Conservation (phyloP, 2,797 vertebrate genomes). For the Eutrigla gurnardus region DNA sequence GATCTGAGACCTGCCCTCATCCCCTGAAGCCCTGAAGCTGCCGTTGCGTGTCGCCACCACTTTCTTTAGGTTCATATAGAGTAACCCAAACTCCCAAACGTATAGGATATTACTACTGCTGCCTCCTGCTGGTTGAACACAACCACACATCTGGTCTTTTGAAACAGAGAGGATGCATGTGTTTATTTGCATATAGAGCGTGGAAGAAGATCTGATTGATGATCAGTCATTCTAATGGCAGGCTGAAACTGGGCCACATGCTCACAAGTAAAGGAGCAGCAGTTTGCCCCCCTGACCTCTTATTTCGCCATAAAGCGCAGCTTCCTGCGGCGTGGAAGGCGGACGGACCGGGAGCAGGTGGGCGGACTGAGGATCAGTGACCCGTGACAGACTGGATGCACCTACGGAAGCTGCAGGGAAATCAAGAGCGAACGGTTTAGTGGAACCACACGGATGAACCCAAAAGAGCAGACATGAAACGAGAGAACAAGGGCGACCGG, state of each 20-base stretch:
- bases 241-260: not conserved
- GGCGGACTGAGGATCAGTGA: conserved; percentile 43
- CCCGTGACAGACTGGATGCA: conserved; percentile 40
- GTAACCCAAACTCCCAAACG: no score
- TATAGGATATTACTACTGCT: not conserved
- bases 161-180: not conserved
- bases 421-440: conserved; percentile 24
- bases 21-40: no score
- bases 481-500: not conserved
- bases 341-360: conserved; percentile 49
- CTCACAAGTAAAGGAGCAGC: not conserved
- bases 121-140: not conserved
- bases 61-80: no score
- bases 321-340: conserved; percentile 38
- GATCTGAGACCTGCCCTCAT: no score
- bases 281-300: conserved; percentile 36
- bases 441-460: conserved; percentile 9
- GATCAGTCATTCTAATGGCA: no score
- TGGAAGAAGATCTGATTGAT: no score
- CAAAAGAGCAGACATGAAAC: conserved; percentile 30
- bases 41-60: no score
- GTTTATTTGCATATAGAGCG: no score
- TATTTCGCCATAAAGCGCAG: conserved; percentile 37
- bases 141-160: not conserved
- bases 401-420: conserved; percentile 47